phyloP scores from a whole-genome alignment of 2,113 vertebrate genomes.

The Tor tambroides region DNA sequence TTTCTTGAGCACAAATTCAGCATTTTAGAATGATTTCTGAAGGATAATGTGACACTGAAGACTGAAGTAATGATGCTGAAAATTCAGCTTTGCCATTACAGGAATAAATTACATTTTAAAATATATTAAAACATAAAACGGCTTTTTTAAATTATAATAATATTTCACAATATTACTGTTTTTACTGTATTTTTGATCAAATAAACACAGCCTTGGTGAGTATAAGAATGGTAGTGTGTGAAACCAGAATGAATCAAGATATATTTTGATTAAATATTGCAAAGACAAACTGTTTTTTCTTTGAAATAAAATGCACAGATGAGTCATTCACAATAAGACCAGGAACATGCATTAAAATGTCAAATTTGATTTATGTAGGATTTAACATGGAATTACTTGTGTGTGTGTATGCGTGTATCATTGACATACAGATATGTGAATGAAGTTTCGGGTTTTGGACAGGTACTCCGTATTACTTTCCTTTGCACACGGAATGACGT shows the following conservation, averaged over 20 bases:
- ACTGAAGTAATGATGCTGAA: no score
- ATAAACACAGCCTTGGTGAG: neutral
- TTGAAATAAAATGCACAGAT: neutral
- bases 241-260: neutral
- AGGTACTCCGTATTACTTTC: constrained; percentile 60
- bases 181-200: neutral
- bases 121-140: neutral
- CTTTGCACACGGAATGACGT: constrained; percentile 65
- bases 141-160: neutral
- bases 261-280: neutral
- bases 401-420: constrained; percentile 1
- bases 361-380: neutral
- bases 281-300: neutral
- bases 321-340: neutral
- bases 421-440: constrained; percentile 74
- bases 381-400: neutral
- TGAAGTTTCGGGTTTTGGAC: constrained; percentile 71
- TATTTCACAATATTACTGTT: neutral
- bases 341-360: neutral
- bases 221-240: neutral
- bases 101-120: neutral
- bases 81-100: no score
- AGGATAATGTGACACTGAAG: no score
- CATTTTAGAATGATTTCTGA: no score
- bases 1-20: no score